phyloP scores from a whole-genome alignment of 1,140 invertebrate genomes.

The Papilio machaon region DNA sequence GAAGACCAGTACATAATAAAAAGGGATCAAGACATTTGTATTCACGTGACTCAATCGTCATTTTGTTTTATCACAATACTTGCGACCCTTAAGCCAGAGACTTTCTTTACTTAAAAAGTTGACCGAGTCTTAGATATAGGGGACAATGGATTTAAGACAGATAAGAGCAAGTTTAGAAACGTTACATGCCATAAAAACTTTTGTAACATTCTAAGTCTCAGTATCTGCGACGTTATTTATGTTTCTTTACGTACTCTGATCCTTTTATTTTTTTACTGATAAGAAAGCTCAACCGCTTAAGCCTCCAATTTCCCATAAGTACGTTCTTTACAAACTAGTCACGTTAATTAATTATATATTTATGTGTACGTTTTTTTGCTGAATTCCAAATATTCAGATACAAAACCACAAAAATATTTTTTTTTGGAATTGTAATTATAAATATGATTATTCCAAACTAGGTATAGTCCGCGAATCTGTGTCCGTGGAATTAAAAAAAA shows the following conservation, averaged over 20 bases:
- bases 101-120: conserved; percentile 32
- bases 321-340: conserved; percentile 32
- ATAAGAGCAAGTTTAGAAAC: conserved; percentile 38
- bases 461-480: no score
- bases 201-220: conserved; percentile 36
- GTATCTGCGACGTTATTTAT: conserved; percentile 39
- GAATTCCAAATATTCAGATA: not conserved
- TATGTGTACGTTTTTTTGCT: not conserved
- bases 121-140: conserved; percentile 29
- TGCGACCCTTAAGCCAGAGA: not conserved
- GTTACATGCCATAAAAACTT: conserved; percentile 38
- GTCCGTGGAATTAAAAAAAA: no score
- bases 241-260: conserved; percentile 39
- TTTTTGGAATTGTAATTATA: no score
- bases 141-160: conserved; percentile 35
- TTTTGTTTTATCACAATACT: conserved; percentile 25
- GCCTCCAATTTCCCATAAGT: conserved; percentile 38
- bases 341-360: conserved; percentile 22
- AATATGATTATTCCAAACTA: no score
- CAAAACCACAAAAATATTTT: not conserved
- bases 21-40: not conserved
- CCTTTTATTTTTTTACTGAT: conserved; percentile 40
- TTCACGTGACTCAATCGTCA: conserved; percentile 15
- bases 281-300: conserved; percentile 37
- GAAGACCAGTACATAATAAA: not conserved